Conservation (phyloP, 2,797 vertebrate genomes). For the Xyrichtys novacula region DNA sequence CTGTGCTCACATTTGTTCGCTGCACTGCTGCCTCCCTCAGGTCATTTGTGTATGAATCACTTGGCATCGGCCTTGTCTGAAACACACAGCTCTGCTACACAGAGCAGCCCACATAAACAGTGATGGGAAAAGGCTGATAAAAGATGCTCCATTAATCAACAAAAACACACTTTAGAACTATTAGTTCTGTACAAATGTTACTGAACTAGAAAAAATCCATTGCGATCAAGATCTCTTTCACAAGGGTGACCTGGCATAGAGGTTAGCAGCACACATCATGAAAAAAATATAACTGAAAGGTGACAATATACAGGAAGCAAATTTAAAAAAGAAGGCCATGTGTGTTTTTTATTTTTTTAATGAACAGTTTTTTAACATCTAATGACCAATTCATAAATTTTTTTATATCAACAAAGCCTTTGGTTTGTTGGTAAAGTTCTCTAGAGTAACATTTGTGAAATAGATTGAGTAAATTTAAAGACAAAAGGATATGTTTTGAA, state of each 20-base stretch:
- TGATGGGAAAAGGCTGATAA: constrained; percentile 30
- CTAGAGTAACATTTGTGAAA: constrained; percentile 33
- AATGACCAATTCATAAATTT: constrained; percentile 15
- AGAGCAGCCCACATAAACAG: constrained; percentile 52
- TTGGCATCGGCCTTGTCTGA: constrained; percentile 65
- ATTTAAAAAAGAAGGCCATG: too few relatives aligned
- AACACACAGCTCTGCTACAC: constrained; percentile 58
- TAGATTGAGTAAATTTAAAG: constrained; percentile 49
- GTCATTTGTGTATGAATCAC: constrained; percentile 81
- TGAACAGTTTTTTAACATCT: too few relatives aligned
- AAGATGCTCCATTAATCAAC: constrained; percentile 42
- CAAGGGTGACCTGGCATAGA: too few relatives aligned
- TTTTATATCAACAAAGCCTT: constrained; percentile 42
- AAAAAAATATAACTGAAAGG: too few relatives aligned
- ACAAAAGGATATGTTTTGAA: constrained; percentile 25
- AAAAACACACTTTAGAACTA: constrained; percentile 25
- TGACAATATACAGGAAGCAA: too few relatives aligned
- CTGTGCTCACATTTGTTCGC: constrained; percentile 82
- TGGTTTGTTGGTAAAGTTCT: constrained; percentile 38
- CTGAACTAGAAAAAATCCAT: too few relatives aligned
- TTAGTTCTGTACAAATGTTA: constrained; percentile 31
- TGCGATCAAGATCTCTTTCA: too few relatives aligned
- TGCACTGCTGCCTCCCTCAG: constrained; percentile 90
- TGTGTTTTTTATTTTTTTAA: too few relatives aligned
- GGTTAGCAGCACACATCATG: too few relatives aligned